A percentile compares a stretch with the other conserved stretches of the same genome.
phyloP scores from a whole-genome alignment of 1,140 invertebrate species.

The Nasonia longicornis region DNA sequence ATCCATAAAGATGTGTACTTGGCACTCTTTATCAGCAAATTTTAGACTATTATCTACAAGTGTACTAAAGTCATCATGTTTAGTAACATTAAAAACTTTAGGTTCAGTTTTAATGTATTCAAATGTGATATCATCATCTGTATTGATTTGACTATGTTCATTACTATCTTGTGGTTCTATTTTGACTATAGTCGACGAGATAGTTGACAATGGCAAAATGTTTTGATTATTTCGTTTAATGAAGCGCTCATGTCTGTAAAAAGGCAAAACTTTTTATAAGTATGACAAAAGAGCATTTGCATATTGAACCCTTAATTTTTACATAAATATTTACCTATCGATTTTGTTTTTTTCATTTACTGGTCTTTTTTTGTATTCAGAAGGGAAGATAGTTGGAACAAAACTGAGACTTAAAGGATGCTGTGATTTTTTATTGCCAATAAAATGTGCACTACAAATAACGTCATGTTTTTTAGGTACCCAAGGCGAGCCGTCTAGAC shows the following conservation, averaged over 20 bases:
- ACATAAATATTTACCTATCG: background rate
- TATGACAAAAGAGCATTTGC: background rate
- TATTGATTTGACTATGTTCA: too few species aligned
- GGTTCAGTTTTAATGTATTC: background rate
- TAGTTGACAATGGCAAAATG: background rate
- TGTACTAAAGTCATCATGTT: background rate
- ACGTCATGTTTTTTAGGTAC: background rate
- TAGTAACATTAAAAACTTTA: background rate
- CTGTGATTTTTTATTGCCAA: slow-evolving; percentile 36
- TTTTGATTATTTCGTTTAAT: background rate
- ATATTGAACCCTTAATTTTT: background rate
- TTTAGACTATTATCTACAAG: background rate
- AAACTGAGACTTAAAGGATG: slow-evolving; percentile 17
- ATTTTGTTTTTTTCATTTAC: background rate
- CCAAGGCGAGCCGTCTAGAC: background rate
- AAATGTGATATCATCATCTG: too few species aligned
- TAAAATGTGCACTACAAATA: slow-evolving; percentile 39
- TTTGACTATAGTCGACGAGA: too few species aligned
- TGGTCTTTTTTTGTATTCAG: background rate
- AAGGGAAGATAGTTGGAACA: slow-evolving; percentile 43
- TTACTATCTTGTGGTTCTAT: too few species aligned
- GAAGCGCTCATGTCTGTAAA: background rate
- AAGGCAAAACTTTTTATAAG: background rate
- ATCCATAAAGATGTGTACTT: background rate
- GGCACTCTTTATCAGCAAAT: slow-evolving; percentile 5